Base-by-base conservation (phyloP, 2,797 vertebrate genomes). In the Hypotaenidia okinawae region DNA sequence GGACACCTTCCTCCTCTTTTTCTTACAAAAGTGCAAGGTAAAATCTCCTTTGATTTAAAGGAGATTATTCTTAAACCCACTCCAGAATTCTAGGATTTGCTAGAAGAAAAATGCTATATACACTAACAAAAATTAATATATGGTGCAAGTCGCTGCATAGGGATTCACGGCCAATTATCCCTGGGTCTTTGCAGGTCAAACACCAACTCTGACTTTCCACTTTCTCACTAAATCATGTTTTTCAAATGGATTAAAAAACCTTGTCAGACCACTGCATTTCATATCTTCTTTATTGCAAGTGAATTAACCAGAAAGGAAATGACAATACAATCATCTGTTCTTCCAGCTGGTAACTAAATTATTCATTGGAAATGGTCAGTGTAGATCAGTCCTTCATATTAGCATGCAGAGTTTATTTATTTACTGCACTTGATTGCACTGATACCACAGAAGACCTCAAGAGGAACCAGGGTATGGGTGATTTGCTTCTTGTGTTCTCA, bases 71-170 rank as follows among this genome's bases (percentile, higher is more conserved):
- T 52, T 77, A 84, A 81, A 41, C 18, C 21, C 15, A 24, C 13
- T 5, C 10, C 6, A 30, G 45, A 69, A 64, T 61, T 51, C 35
- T 24, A 52, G 59, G 15, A 13, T 77, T 69, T 93, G 41, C 24
- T 30, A 16, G 19, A 54, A 70, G 14, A 54, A 54, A 89, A 74
- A 22, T 32, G 6, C n/a, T 32, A 5, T 24, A 30, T 39, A 21
- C 30, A 1, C 17, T n/a, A 18, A 43, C 12, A 30, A 45, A 69
- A 47, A 33, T 43, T 62, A 68, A 30, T 33, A 24, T 0, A 13
- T 0, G 0, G 5, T 87, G 62, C 37, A 49, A 67, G 51, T 45
- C 0, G 0, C 66, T 33, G 37, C 27, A 39, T 33, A 16, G 37
- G 18, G 28, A 16, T 82, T 59, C 23, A 32, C 24, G 55, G 47